phyloP scores from a whole-genome alignment of 1,140 invertebrate species.

The Nixonia krombeini region DNA sequence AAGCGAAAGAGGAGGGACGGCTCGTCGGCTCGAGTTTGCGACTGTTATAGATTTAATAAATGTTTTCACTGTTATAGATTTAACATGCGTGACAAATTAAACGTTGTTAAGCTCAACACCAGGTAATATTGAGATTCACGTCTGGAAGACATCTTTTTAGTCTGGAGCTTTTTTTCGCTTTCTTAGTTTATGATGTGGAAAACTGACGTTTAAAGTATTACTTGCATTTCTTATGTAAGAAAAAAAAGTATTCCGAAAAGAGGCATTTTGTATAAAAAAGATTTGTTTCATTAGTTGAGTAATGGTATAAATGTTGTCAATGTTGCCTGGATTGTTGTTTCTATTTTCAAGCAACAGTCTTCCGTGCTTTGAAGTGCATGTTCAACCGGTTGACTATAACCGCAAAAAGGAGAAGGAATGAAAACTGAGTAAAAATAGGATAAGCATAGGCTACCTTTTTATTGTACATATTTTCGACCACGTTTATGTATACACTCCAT shows the following conservation, averaged over 20 bases:
- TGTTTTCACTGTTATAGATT: constrained; percentile 51
- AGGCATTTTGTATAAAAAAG: no score
- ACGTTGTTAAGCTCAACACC: constrained; percentile 28
- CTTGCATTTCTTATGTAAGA: no score
- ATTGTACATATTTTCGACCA: constrained; percentile 46
- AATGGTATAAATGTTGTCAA: constrained; percentile 2
- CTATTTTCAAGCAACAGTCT: constrained; percentile 42
- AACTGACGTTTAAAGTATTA: no score
- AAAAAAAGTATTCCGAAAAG: no score
- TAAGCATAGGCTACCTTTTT: constrained; percentile 36
- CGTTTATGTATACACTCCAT: constrained; percentile 42
- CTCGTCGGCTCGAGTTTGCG: constrained; percentile 19
- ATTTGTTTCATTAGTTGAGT: no score
- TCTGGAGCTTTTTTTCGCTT: constrained; percentile 3
- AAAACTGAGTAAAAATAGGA: constrained; percentile 12
- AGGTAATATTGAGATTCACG: no score
- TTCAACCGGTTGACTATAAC: constrained; percentile 25
- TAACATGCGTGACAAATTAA: constrained; percentile 39
- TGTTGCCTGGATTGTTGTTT: constrained; percentile 38
- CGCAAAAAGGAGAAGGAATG: constrained; percentile 1
- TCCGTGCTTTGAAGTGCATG: constrained; percentile 32
- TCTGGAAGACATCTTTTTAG: no score
- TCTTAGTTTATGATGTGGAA: no score
- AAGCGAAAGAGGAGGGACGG: background rate
- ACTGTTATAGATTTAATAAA: constrained; percentile 49